Conservation (phyloP, 1,140 invertebrate species). For the Triops cancriformis region DNA sequence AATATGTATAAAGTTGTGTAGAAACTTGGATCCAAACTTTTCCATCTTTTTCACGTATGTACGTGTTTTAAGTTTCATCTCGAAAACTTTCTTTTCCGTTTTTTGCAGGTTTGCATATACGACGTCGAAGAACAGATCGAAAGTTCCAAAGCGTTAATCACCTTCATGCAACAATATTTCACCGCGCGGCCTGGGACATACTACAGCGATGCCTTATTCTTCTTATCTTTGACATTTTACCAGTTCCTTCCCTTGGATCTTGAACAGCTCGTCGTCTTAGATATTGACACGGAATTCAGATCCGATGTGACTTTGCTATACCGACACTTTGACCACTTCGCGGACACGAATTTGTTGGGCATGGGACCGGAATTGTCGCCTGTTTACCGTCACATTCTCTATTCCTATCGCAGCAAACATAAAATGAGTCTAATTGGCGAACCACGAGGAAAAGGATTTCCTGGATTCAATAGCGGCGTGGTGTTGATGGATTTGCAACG, state of each 20-base stretch:
- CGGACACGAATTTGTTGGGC: constrained; percentile 55
- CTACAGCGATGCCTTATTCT: constrained; percentile 73
- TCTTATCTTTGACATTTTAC: constrained; percentile 66
- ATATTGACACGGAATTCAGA: constrained; percentile 69
- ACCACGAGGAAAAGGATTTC: constrained; percentile 51
- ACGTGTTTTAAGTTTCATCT: neutral
- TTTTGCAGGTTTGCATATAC: constrained; percentile 49
- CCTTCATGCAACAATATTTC: constrained; percentile 61
- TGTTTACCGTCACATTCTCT: constrained; percentile 69
- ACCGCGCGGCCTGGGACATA: constrained; percentile 68
- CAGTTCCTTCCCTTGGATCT: constrained; percentile 50
- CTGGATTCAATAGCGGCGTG: constrained; percentile 75
- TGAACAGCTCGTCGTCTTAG: constrained; percentile 59
- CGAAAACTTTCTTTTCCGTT: constrained; percentile 22
- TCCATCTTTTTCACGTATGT: neutral
- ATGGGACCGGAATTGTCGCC: constrained; percentile 67
- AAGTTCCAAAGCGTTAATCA: constrained; percentile 54
- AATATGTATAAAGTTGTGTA: no score
- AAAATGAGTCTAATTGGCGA: constrained; percentile 52
- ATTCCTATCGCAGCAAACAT: constrained; percentile 54
- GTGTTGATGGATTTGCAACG: constrained; percentile 61
- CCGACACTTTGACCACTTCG: constrained; percentile 54
- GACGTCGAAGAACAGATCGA: constrained; percentile 52
- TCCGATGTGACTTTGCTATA: constrained; percentile 59
- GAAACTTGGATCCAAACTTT: no score